Evolutionary conservation across 2,797 vertebrate species (phyloP).

Genomic region (Odontamblyopus lacepedii): DNA sequence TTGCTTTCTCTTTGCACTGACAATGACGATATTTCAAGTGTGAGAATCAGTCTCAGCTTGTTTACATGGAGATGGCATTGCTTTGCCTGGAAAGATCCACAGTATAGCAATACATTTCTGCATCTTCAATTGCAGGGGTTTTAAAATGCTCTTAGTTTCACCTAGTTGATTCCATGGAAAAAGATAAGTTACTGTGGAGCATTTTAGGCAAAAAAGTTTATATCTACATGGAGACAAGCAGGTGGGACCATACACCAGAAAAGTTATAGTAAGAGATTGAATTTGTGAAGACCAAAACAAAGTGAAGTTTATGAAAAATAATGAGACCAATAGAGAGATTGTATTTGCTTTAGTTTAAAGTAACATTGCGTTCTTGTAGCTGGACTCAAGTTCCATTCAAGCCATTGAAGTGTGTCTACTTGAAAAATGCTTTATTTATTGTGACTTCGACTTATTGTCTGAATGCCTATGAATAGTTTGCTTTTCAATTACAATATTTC

Average conservation of each 20-base stretch:
- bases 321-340: constrained; percentile 3
- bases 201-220: background rate
- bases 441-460: constrained; percentile 28
- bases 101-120: no score
- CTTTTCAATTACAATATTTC: constrained; percentile 52
- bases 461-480: constrained; percentile 50
- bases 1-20: constrained; percentile 4
- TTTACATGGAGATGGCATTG: no score
- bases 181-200: no score
- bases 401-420: constrained; percentile 11
- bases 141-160: no score
- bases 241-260: background rate
- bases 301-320: constrained; percentile 6
- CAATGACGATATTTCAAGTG: background rate
- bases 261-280: background rate
- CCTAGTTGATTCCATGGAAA: no score
- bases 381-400: constrained; percentile 7
- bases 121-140: no score
- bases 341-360: constrained; percentile 10
- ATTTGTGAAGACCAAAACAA: constrained; percentile 4
- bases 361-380: constrained; percentile 15
- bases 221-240: background rate
- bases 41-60: background rate
- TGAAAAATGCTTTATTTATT: constrained; percentile 44
- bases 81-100: no score